Percentiles rank a stretch among this genome's conserved stretches.
phyloP scores from a whole-genome alignment of 2,888 invertebrate species.

The Platerodrilus igneus region DNA sequence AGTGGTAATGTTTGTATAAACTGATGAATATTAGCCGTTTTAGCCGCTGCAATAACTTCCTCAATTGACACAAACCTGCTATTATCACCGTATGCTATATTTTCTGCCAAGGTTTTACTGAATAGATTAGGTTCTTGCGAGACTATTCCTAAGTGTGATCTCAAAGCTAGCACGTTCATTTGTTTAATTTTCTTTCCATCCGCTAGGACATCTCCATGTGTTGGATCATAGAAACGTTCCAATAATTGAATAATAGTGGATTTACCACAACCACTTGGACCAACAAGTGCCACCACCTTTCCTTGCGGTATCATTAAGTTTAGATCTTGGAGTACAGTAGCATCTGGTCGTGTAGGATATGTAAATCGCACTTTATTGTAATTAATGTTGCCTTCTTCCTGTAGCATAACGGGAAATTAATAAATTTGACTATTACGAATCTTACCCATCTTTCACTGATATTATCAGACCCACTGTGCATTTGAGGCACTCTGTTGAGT shows the following conservation, averaged over 20 bases:
- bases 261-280: slow-evolving; percentile 83
- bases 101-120: slow-evolving; percentile 81
- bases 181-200: slow-evolving; percentile 37
- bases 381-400: slow-evolving; percentile 61
- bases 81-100: slow-evolving; percentile 90
- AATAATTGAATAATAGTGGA: slow-evolving; percentile 81
- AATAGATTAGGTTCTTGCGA: slow-evolving; percentile 91
- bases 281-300: slow-evolving; percentile 73
- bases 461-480: too few species aligned
- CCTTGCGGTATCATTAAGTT: slow-evolving; percentile 59
- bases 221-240: slow-evolving; percentile 79
- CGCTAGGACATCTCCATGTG: slow-evolving; percentile 55
- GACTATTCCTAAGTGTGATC: slow-evolving; percentile 80
- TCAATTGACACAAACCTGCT: slow-evolving; percentile 57
- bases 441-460: too few species aligned
- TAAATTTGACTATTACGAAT: too few species aligned
- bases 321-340: slow-evolving; percentile 64
- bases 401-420: too few species aligned
- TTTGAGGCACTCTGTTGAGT: too few species aligned
- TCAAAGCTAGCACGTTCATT: slow-evolving; percentile 44
- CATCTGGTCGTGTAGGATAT: slow-evolving; percentile 72
- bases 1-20: slow-evolving; percentile 73
- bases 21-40: slow-evolving; percentile 82
- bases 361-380: slow-evolving; percentile 65
- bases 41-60: slow-evolving; percentile 74